Evolutionary conservation across 2,888 invertebrate species (phyloP).

Genomic region (Ommatoiulus sabulosus): DNA sequence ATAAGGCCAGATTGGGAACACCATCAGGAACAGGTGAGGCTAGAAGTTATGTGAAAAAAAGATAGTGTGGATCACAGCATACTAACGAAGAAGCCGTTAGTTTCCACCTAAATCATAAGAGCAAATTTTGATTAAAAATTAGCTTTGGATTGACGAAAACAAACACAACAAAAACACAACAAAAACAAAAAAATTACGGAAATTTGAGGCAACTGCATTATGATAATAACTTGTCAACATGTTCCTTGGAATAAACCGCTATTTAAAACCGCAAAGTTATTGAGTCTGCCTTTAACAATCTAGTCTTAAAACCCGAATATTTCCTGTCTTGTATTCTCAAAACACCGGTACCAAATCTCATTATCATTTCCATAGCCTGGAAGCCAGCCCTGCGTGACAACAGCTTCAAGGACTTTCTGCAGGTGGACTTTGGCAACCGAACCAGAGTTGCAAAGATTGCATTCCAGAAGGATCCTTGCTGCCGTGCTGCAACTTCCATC

Average conservation of each 20-base stretch:
- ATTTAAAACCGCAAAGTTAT: too few species aligned
- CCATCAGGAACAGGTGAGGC: constrained; percentile 49
- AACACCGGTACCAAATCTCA: not conserved
- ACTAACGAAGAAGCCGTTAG: too few species aligned
- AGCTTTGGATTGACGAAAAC: too few species aligned
- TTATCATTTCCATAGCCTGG: constrained; percentile 50
- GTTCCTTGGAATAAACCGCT: too few species aligned
- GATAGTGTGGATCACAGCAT: too few species aligned
- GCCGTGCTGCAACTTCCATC: constrained; percentile 53
- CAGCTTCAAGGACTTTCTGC: constrained; percentile 51
- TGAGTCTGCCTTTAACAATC: not conserved
- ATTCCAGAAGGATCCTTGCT: constrained; percentile 56
- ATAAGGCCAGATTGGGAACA: constrained; percentile 25
- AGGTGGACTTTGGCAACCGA: constrained; percentile 57
- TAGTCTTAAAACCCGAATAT: not conserved
- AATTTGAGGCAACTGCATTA: too few species aligned
- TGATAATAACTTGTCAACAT: too few species aligned
- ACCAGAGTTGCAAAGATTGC: constrained; percentile 53
- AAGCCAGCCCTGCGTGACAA: constrained; percentile 54
- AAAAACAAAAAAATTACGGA: too few species aligned
- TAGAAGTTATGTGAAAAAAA: not conserved
- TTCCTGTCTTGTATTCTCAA: too few species aligned
- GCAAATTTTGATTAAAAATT: too few species aligned
- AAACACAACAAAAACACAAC: too few species aligned
- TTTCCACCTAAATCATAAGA: too few species aligned